Base-by-base conservation (phyloP, 1,140 invertebrate genomes). In the Nomia melanderi region DNA sequence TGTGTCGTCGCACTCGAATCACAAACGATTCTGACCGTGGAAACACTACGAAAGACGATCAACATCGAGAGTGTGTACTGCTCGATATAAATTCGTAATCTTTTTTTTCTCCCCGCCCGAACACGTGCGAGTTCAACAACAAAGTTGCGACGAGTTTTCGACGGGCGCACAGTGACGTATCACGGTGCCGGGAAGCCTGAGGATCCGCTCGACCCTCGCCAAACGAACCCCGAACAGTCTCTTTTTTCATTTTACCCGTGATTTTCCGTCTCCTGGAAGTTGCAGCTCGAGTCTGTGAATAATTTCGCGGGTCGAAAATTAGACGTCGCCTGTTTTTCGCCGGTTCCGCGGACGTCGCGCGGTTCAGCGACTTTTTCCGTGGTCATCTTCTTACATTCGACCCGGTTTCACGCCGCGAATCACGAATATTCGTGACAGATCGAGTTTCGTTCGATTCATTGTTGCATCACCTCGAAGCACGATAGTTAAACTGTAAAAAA, bases 81-180 rank as follows among this genome's bases (percentile, higher is more conserved):
- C 7, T 29, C 14, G 11, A 3, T 70, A 64, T 64, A 64, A 69
- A 83, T 83, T 44, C 36, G 44, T 63, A 73, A 70, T 7, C 79
- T 27, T 29, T 9, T 5, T 36, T 36, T n/a, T 59, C 33, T 3
- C 4, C 36, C 17, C 17, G 3, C 23, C 36, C 67, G 12, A 80
- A 81, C 89, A 89, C 88, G 88, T 89, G 89, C 83, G 83, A 88
- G 85, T 89, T 90, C 81, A 78, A 86, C 82, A 90, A 88, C 88
- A 89, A 90, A 91, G 84, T 90, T 75, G 71, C 77, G 63, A 75
- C 25, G 66, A 87, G 86, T 90, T 88, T 86, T 89, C 83, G 79
- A 78, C 76, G 65, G 77, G 82, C 75, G 79, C 81, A 85, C 81
- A 82, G 79, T 82, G 74, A 41, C 79, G 79, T 82, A 82, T n/a